phyloP scores from a whole-genome alignment of 2,888 invertebrate genomes.

The Hymenopus coronatus region DNA sequence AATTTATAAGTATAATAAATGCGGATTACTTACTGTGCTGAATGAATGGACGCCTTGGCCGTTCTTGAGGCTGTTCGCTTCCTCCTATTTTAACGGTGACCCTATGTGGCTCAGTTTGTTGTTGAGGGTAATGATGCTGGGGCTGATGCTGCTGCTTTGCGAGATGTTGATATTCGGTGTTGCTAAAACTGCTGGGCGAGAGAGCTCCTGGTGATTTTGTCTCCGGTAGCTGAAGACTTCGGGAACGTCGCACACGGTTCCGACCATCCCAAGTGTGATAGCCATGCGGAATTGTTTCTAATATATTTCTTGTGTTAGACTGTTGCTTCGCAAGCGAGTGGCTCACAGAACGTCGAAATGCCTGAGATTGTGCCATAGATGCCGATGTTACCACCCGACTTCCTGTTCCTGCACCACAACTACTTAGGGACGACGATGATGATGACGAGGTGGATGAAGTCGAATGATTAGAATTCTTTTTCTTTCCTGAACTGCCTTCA shows the following conservation, averaged over 20 bases:
- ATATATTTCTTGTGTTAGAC: slow-evolving; percentile 17
- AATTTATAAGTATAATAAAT: not conserved
- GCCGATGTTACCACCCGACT: not conserved
- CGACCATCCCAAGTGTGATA: slow-evolving; percentile 35
- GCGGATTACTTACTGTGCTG: slow-evolving; percentile 41
- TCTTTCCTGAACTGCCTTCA: slow-evolving; percentile 41
- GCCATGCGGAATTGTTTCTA: slow-evolving; percentile 2
- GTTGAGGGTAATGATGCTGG: slow-evolving; percentile 21
- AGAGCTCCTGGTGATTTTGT: slow-evolving; percentile 50
- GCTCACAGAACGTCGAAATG: not conserved
- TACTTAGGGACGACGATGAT: slow-evolving; percentile 41
- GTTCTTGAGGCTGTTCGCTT: slow-evolving; percentile 18
- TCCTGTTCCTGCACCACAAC: slow-evolving; percentile 14
- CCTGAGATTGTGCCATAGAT: not conserved
- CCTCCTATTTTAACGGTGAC: slow-evolving; percentile 46
- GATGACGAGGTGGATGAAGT: slow-evolving; percentile 39
- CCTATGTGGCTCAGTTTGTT: slow-evolving; percentile 42
- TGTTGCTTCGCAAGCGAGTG: slow-evolving; percentile 7
- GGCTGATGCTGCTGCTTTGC: slow-evolving; percentile 39
- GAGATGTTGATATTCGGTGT: slow-evolving; percentile 35
- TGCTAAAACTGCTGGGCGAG: slow-evolving; percentile 39
- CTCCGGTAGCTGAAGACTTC: slow-evolving; percentile 64
- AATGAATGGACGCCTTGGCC: slow-evolving; percentile 41
- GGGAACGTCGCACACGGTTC: slow-evolving; percentile 51
- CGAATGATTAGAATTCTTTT: slow-evolving; percentile 40